phyloP scores from a whole-genome alignment of 2,113 vertebrate genomes.

The Pseudorhombus dupliciocellatus region DNA sequence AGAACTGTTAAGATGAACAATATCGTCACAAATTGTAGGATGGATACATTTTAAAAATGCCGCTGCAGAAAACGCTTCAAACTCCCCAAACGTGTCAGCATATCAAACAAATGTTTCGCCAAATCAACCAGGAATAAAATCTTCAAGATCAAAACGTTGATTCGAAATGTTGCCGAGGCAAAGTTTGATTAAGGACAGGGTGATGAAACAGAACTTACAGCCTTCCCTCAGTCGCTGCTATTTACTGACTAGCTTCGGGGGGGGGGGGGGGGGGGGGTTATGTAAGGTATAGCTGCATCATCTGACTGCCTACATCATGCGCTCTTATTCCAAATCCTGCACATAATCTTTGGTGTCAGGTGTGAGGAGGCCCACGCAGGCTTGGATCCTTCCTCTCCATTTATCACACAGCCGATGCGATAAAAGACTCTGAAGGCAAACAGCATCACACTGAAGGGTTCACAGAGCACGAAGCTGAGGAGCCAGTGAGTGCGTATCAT shows the following conservation, averaged over 20 bases:
- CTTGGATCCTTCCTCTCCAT: conserved; percentile 35
- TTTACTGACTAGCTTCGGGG: conserved; percentile 46
- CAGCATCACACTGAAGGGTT: conserved; percentile 18
- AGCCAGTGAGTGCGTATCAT: conserved; percentile 12
- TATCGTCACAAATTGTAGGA: too few relatives aligned
- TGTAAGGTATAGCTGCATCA: conserved; percentile 67
- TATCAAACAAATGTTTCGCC: neutral
- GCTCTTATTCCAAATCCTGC: conserved; percentile 54
- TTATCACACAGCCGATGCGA: conserved; percentile 7
- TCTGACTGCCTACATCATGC: conserved; percentile 62
- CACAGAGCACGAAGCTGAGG: conserved; percentile 25
- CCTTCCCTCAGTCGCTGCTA: conserved; percentile 23
- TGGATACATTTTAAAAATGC: too few relatives aligned
- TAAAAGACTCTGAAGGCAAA: conserved; percentile 5
- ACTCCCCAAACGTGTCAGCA: neutral
- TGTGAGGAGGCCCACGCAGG: conserved; percentile 61
- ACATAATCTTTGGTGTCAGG: conserved; percentile 54
- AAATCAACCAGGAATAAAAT: conserved; percentile 1
- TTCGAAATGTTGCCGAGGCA: neutral
- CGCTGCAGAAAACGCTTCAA: too few relatives aligned
- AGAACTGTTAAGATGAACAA: too few relatives aligned
- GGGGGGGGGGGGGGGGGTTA: conserved; percentile 57
- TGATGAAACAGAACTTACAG: conserved; percentile 32
- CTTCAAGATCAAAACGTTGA: conserved; percentile 22
- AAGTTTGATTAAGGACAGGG: conserved; percentile 37